These are phyloP conservation scores for Leucania comma DNA, from an alignment of 2,888 invertebrate species.

Conservation along the genomic window DNA sequence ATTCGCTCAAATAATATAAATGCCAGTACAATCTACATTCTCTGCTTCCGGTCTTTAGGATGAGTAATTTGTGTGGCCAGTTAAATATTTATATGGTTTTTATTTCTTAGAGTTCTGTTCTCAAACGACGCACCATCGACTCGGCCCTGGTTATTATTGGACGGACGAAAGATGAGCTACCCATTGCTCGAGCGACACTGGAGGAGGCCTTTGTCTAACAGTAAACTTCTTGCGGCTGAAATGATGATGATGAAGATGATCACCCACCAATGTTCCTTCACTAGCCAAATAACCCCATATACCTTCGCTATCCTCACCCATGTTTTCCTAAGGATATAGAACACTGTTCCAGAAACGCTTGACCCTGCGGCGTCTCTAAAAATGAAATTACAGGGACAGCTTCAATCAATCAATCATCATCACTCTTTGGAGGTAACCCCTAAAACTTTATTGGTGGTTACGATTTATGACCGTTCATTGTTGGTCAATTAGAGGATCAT, in stretches of 20 bases:
- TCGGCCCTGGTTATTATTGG: too few relatives aligned
- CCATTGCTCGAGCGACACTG: too few relatives aligned
- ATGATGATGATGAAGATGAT: too few relatives aligned
- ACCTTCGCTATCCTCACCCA: too few relatives aligned
- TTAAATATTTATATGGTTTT: neutral
- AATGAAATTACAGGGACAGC: neutral
- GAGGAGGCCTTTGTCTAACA: too few relatives aligned
- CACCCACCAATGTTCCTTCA: too few relatives aligned
- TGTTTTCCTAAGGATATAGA: too few relatives aligned
- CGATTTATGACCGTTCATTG: constrained; percentile 22
- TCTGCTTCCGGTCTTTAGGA: constrained; percentile 19
- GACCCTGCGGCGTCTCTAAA: neutral
- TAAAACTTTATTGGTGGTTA: constrained; percentile 25
- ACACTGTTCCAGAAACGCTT: neutral
- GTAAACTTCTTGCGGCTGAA: too few relatives aligned
- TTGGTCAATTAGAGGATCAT: constrained; percentile 4
- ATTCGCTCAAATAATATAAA: constrained; percentile 35
- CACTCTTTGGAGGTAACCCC: neutral
- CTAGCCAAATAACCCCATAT: too few relatives aligned
- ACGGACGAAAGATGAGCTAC: too few relatives aligned
- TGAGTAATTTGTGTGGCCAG: neutral
- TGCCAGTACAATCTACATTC: constrained; percentile 13
- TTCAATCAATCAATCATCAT: constrained; percentile 27
- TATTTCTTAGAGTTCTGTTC: neutral
- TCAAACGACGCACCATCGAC: too few relatives aligned